A percentile compares a stretch with the other conserved stretches of the same genome.
These are phyloP conservation scores for Rhineura floridana DNA, from an alignment of 2,113 vertebrate genomes.

Conservation along the genomic window DNA sequence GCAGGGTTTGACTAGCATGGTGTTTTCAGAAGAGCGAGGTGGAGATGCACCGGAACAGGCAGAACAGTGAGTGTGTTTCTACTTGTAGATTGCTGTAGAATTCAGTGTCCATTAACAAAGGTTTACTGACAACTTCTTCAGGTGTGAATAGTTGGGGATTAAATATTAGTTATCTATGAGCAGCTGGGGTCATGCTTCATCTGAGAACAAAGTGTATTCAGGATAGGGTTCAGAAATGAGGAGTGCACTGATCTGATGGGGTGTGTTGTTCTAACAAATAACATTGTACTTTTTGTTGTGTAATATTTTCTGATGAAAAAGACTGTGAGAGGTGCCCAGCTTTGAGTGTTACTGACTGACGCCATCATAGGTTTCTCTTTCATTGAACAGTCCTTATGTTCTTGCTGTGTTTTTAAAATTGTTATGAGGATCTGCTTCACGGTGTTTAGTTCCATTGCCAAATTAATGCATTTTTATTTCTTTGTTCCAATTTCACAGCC, in stretches of 20 bases:
- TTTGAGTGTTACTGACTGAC: slow-evolving; percentile 45
- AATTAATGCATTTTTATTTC: slow-evolving; percentile 72
- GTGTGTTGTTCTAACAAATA: not conserved
- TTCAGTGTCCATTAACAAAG: not conserved
- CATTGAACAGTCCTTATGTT: slow-evolving; percentile 47
- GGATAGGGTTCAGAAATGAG: not conserved
- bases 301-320: slow-evolving; percentile 5
- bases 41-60: too few species aligned
- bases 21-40: too few species aligned
- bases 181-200: not conserved
- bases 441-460: slow-evolving; percentile 61
- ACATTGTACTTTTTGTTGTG: slow-evolving; percentile 4
- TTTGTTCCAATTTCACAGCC: slow-evolving; percentile 59
- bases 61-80: too few species aligned
- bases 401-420: slow-evolving; percentile 50
- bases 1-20: too few species aligned
- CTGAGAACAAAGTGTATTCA: not conserved
- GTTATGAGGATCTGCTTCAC: slow-evolving; percentile 60
- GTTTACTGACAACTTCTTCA: not conserved
- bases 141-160: not conserved
- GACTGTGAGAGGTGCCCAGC: not conserved
- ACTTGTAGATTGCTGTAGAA: not conserved
- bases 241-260: not conserved
- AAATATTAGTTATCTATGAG: not conserved
- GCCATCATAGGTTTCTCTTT: slow-evolving; percentile 34